These are phyloP conservation scores for Leptura quadrifasciata DNA, from an alignment of 2,888 invertebrate species.

Conservation along the genomic window DNA sequence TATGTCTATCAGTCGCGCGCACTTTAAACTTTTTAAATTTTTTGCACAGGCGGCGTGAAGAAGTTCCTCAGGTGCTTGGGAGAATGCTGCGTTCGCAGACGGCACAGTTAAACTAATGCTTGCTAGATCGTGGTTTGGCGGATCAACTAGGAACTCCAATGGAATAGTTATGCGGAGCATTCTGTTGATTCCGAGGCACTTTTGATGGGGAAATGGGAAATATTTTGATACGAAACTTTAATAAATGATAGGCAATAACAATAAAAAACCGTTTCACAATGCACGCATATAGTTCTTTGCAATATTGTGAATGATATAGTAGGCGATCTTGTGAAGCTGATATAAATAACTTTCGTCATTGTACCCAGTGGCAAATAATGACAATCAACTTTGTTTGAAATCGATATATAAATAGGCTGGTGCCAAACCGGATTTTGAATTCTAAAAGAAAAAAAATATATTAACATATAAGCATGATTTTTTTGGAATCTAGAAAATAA, in stretches of 20 bases:
- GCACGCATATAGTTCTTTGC: background rate
- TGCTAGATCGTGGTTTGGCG: conserved; percentile 22
- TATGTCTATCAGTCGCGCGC: conserved; percentile 10
- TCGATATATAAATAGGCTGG: background rate
- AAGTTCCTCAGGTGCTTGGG: conserved; percentile 18
- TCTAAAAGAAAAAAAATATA: no score
- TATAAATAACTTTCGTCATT: background rate
- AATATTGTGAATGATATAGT: no score
- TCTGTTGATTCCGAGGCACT: background rate
- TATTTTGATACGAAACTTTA: background rate
- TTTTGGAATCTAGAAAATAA: no score
- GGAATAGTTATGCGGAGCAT: conserved; percentile 13
- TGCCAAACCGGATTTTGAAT: no score
- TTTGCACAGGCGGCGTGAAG: conserved; percentile 23
- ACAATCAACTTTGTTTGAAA: background rate
- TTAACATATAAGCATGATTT: no score
- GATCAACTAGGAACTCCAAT: conserved; percentile 15
- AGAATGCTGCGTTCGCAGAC: conserved; percentile 13
- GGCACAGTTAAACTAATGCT: conserved; percentile 29
- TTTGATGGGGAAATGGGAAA: conserved; percentile 16
- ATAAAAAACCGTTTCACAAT: conserved; percentile 2
- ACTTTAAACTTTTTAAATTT: conserved; percentile 7
- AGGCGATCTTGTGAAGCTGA: no score
- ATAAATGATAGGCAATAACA: background rate
- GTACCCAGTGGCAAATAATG: conserved; percentile 2